phyloP scores from a whole-genome alignment of 1,140 invertebrate species.

The Drosophila erecta region DNA sequence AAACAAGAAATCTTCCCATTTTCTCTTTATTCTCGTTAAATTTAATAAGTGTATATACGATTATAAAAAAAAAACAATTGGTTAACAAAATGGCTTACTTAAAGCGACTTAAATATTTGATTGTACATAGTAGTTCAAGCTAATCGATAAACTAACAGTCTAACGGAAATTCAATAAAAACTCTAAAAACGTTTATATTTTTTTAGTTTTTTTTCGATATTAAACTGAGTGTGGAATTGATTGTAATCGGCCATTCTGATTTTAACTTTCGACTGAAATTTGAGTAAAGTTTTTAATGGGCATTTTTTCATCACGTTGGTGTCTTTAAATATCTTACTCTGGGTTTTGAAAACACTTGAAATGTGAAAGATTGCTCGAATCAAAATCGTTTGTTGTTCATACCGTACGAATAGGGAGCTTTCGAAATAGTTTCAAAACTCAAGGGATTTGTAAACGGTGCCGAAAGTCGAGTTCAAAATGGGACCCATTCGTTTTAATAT shows the following conservation, averaged over 20 bases:
- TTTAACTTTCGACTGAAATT: not conserved
- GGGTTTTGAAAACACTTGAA: not conserved
- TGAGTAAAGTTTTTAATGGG: not conserved
- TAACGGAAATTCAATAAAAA: conserved; percentile 12
- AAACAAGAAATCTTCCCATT: conserved; percentile 35
- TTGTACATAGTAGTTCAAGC: conserved; percentile 43
- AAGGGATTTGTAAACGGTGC: not conserved
- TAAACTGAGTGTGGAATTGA: conserved; percentile 18
- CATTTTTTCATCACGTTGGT: not conserved
- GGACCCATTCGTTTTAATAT: conserved; percentile 22
- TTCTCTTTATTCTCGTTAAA: conserved; percentile 11
- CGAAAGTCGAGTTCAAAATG: conserved; percentile 8
- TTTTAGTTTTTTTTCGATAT: not conserved
- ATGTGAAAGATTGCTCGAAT: not conserved
- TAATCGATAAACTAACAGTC: conserved; percentile 33
- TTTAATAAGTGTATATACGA: conserved; percentile 20
- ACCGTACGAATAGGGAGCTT: not conserved
- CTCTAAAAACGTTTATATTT: conserved; percentile 7
- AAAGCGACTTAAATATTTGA: conserved; percentile 46
- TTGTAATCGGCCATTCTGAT: not conserved
- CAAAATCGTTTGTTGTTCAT: not conserved
- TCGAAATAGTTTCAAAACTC: not conserved
- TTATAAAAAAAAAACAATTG: conserved; percentile 38
- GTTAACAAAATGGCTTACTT: conserved; percentile 36
- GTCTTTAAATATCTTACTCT: not conserved